phyloP scores from a whole-genome alignment of 2,113 vertebrate genomes.

The Charadrius vociferus region DNA sequence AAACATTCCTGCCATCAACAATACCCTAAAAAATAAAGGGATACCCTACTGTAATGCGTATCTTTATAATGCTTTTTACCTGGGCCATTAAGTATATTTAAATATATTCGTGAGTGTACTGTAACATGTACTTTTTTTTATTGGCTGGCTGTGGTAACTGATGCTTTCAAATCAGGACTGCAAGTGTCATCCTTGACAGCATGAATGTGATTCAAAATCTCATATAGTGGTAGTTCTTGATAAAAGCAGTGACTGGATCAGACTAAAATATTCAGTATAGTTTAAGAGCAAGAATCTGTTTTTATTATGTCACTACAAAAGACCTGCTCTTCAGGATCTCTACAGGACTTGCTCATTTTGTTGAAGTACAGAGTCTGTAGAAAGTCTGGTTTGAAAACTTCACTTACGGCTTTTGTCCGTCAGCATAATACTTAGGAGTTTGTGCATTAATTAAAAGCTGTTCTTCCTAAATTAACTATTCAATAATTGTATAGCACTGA shows the following conservation, averaged over 20 bases:
- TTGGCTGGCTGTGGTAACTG: not conserved
- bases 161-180: not conserved
- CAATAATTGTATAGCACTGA: not conserved
- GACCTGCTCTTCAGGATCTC: not conserved
- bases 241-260: not conserved
- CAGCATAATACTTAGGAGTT: not conserved
- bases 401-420: not conserved
- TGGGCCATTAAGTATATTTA: too few species aligned
- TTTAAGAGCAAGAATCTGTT: not conserved
- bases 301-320: not conserved
- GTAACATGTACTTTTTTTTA: not conserved
- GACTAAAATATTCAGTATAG: not conserved
- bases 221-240: not conserved
- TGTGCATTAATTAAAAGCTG: not conserved
- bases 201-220: not conserved
- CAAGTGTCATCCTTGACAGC: not conserved
- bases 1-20: not conserved
- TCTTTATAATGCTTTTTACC: not conserved
- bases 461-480: not conserved
- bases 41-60: not conserved
- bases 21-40: not conserved
- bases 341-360: not conserved
- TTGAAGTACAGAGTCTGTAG: not conserved
- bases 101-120: not conserved
- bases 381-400: not conserved